These are phyloP conservation scores for Clusia tigrina DNA, from an alignment of 2,888 invertebrate species.

Conservation along the genomic window DNA sequence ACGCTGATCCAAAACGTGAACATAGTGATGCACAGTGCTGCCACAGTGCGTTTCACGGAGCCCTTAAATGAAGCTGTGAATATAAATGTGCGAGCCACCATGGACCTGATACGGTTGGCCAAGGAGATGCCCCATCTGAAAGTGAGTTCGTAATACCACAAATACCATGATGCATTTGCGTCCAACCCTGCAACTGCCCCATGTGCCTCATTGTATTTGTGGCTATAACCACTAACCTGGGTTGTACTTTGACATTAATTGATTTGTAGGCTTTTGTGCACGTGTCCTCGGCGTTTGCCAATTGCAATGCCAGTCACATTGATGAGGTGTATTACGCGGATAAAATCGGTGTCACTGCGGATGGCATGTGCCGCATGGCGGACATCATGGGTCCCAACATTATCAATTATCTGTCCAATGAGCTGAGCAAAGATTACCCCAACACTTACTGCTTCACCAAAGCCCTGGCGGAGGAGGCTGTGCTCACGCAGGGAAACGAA, in stretches of 20 bases:
- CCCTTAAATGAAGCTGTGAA: slow-evolving; percentile 72
- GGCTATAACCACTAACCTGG: too few species aligned
- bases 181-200: too few species aligned
- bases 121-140: slow-evolving; percentile 70
- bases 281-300: slow-evolving; percentile 75
- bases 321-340: slow-evolving; percentile 64
- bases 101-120: slow-evolving; percentile 71
- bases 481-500: slow-evolving; percentile 67
- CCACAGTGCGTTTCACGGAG: slow-evolving; percentile 83
- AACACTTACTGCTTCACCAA: slow-evolving; percentile 81
- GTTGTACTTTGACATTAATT: too few species aligned
- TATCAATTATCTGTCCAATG: slow-evolving; percentile 53
- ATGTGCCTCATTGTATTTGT: too few species aligned
- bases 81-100: slow-evolving; percentile 75
- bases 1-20: slow-evolving; percentile 61
- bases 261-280: slow-evolving; percentile 71
- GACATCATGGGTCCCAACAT: slow-evolving; percentile 57
- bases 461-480: slow-evolving; percentile 72
- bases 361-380: slow-evolving; percentile 55
- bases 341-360: slow-evolving; percentile 50
- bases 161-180: too few species aligned
- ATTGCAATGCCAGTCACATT: slow-evolving; percentile 66
- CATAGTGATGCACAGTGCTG: slow-evolving; percentile 86
- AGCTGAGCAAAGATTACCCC: slow-evolving; percentile 63
- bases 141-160: slow-evolving; percentile 65